These are phyloP conservation scores for Odobenus rosmarus DNA, from an alignment of 2,113 vertebrate genomes.

Conservation along the genomic window DNA sequence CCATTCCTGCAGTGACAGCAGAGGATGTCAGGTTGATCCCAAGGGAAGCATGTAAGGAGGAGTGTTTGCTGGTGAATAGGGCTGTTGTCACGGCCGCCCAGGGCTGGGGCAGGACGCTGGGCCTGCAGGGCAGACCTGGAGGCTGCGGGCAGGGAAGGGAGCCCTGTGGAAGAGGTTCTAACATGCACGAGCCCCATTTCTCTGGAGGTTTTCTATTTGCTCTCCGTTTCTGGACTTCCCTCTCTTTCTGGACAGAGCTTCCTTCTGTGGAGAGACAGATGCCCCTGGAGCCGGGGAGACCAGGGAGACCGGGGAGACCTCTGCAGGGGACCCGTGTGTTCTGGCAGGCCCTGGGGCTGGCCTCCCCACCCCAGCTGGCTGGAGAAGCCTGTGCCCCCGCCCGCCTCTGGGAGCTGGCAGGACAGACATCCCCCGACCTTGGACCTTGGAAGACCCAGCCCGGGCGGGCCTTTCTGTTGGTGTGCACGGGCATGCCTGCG, in stretches of 20 bases:
- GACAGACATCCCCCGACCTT: background rate
- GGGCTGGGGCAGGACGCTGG: fast-evolving
- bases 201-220: background rate
- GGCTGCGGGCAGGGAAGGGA: no score
- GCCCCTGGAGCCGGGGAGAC: background rate
- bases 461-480: background rate
- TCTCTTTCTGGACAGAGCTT: background rate
- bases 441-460: fast-evolving
- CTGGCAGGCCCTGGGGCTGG: background rate
- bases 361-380: background rate
- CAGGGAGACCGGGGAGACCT: background rate
- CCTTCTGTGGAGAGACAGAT: background rate
- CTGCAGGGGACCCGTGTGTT: background rate
- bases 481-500: fast-evolving
- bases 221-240: background rate
- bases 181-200: background rate
- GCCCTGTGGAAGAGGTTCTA: background rate
- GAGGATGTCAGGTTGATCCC: slow-evolving; percentile 84
- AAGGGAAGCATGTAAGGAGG: slow-evolving; percentile 81
- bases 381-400: background rate
- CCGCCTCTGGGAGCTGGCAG: background rate
- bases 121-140: fast-evolving
- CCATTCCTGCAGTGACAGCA: slow-evolving; percentile 84
- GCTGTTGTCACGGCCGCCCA: background rate
- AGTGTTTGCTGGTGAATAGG: slow-evolving; percentile 78